Percentiles rank a stretch among this genome's conserved stretches.
Evolutionary conservation across 1,140 invertebrate species (phyloP).

Genomic region (Ceratina japonica): DNA sequence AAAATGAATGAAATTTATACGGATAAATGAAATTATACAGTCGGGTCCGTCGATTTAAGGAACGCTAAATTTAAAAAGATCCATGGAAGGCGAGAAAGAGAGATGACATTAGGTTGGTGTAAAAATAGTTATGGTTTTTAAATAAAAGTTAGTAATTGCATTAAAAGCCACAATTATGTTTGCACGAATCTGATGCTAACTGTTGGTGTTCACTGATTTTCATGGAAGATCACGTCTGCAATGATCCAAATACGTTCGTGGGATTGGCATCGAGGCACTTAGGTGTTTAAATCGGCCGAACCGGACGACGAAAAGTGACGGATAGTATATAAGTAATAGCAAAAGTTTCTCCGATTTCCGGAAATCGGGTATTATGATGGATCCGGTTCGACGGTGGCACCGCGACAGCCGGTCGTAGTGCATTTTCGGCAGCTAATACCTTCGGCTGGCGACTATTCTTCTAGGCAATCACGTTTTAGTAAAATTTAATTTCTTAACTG

Average conservation of each 20-base stretch:
- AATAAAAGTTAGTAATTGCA: too few relatives aligned
- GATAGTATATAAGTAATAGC: background rate
- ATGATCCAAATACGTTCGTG: background rate
- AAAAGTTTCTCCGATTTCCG: background rate
- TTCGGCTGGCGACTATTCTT: constrained; percentile 55
- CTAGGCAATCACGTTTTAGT: constrained; percentile 71
- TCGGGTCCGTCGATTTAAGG: too few relatives aligned
- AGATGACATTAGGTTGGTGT: too few relatives aligned
- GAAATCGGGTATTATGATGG: background rate
- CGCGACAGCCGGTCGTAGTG: constrained; percentile 49
- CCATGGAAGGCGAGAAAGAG: too few relatives aligned
- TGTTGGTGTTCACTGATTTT: constrained; percentile 11
- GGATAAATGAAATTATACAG: too few relatives aligned
- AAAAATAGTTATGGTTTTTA: too few relatives aligned
- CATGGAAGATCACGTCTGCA: background rate
- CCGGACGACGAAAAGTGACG: background rate
- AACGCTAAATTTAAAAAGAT: too few relatives aligned
- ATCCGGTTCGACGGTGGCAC: constrained; percentile 24
- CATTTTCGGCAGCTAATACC: constrained; percentile 52
- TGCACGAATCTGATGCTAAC: too few relatives aligned
- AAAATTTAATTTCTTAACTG: constrained; percentile 66
- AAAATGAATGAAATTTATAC: too few relatives aligned
- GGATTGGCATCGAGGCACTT: background rate
- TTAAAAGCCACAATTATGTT: too few relatives aligned
- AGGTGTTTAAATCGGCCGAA: constrained; percentile 31